phyloP scores from a whole-genome alignment of 2,113 vertebrate species.

The Callionymus lyra region DNA sequence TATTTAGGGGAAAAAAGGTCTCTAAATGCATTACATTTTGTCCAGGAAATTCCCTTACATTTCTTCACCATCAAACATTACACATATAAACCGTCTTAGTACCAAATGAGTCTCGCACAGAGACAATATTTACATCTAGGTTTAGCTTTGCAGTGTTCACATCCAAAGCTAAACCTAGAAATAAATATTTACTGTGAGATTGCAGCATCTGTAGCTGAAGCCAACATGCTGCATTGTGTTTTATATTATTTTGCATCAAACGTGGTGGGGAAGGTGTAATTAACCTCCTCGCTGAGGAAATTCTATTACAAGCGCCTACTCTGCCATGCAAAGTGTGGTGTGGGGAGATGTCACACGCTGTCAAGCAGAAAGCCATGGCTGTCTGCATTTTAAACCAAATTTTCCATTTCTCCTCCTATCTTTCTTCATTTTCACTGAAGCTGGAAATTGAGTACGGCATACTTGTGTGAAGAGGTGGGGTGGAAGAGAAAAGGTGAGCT shows the following conservation, averaged over 20 bases:
- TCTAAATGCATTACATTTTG: too few species aligned
- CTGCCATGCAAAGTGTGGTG: conserved; percentile 89
- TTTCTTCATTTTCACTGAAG: conserved; percentile 74
- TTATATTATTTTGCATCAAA: conserved; percentile 33
- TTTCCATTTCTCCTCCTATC: conserved; percentile 67
- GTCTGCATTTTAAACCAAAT: conserved; percentile 90
- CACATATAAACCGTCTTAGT: too few species aligned
- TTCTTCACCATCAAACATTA: too few species aligned
- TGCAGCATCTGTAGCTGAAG: conserved; percentile 68
- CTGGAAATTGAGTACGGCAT: conserved; percentile 79
- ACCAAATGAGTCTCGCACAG: too few species aligned
- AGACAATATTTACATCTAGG: too few species aligned
- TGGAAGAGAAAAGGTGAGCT: conserved; percentile 51
- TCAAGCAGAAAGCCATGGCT: conserved; percentile 85
- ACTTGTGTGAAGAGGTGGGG: conserved; percentile 51
- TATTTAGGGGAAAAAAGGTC: too few species aligned
- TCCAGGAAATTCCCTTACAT: too few species aligned
- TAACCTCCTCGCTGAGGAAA: conserved; percentile 88
- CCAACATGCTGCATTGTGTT: conserved; percentile 30
- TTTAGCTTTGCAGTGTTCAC: too few species aligned
- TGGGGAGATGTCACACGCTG: conserved; percentile 86
- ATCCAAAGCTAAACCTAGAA: too few species aligned
- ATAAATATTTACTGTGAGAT: conserved; percentile 70
- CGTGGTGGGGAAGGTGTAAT: conserved; percentile 64
- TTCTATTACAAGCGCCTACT: conserved; percentile 92